Evolutionary conservation across 2,888 invertebrate genomes (phyloP).

Genomic region (Drosophila algonquin): DNA sequence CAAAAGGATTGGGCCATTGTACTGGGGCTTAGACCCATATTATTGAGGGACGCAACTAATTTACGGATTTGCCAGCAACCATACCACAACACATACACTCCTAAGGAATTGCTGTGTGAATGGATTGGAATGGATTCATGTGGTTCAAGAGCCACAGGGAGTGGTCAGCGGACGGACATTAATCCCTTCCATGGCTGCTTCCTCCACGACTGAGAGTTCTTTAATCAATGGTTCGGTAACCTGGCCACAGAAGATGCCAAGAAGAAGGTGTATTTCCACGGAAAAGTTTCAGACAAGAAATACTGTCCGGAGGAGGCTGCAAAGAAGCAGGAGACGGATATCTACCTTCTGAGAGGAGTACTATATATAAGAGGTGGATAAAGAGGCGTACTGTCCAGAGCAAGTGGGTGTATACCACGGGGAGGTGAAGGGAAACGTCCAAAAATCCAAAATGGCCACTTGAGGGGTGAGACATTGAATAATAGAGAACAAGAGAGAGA

Average conservation of each 20-base stretch:
- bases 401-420: conserved; percentile 39
- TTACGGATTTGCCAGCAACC: conserved; percentile 42
- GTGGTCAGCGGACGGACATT: neutral
- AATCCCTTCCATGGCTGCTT: neutral
- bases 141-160: neutral
- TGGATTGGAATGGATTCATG: neutral
- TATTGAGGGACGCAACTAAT: conserved; percentile 60
- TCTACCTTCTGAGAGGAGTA: too few relatives aligned
- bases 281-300: too few relatives aligned
- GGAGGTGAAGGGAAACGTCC: conserved; percentile 25
- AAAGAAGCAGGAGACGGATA: too few relatives aligned
- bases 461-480: conserved; percentile 55
- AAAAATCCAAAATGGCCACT: conserved; percentile 68
- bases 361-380: neutral
- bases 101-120: neutral
- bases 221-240: neutral
- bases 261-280: neutral
- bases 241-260: too few relatives aligned
- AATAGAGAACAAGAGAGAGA: conserved; percentile 27
- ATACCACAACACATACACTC: conserved; percentile 11
- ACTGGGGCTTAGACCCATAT: conserved; percentile 59
- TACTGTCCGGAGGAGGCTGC: neutral
- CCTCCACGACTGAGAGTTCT: neutral
- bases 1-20: conserved; percentile 14
- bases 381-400: conserved; percentile 10